Conservation (phyloP, 35 echinoderm and acorn worm genomes). For the Apostichopus californicus region DNA sequence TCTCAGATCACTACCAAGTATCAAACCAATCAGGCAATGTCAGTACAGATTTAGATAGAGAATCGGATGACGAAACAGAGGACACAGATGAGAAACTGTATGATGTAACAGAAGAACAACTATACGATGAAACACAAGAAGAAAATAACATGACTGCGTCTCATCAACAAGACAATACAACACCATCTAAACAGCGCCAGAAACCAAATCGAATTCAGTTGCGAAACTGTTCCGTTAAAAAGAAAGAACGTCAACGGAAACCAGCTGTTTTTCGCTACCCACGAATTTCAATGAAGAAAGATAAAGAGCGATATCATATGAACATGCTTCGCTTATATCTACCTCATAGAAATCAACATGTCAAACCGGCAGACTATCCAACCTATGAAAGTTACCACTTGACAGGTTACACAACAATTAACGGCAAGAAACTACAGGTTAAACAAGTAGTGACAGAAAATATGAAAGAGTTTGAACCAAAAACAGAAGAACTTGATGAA, state of each 20-base stretch:
- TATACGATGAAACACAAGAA: too few relatives aligned
- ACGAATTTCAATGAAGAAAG: conserved; percentile 25
- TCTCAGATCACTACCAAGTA: background rate
- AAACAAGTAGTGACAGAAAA: conserved; percentile 20
- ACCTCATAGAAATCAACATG: background rate
- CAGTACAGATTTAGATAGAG: background rate
- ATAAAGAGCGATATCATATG: conserved; percentile 35
- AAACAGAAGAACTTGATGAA: background rate
- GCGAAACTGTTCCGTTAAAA: background rate
- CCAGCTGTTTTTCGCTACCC: conserved; percentile 3
- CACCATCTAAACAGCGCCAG: too few relatives aligned
- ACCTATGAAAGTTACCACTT: conserved; percentile 34
- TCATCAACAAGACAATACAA: too few relatives aligned
- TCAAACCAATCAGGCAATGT: conserved; percentile 5
- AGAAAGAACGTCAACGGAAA: conserved; percentile 6
- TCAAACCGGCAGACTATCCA: background rate
- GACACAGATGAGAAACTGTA: too few relatives aligned
- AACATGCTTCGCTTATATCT: conserved; percentile 8
- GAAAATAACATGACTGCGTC: too few relatives aligned
- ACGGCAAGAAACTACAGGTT: background rate
- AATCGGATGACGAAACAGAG: background rate
- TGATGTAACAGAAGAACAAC: too few relatives aligned
- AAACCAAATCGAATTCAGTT: background rate
- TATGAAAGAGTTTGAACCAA: conserved; percentile 11
- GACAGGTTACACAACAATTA: background rate